Conservation (phyloP, 1,140 invertebrate species). For the Dufourea novaeangliae region DNA sequence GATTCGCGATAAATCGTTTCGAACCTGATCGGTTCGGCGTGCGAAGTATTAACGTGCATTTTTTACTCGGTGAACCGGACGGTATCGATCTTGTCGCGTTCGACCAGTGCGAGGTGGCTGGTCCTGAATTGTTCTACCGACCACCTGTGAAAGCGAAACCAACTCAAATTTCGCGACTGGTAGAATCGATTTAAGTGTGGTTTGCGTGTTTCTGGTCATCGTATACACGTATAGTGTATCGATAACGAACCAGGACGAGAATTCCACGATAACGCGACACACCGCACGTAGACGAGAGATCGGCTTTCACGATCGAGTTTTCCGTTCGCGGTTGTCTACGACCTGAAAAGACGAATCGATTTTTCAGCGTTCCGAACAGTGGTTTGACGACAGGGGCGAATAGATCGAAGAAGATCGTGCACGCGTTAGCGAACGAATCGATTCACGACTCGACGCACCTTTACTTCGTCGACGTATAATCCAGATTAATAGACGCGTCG, state of each 20-base stretch:
- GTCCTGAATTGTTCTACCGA: too few relatives aligned
- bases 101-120: too few relatives aligned
- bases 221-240: not conserved
- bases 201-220: not conserved
- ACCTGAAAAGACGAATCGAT: not conserved
- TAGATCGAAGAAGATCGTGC: not conserved
- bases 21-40: too few relatives aligned
- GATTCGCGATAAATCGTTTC: too few relatives aligned
- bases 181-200: not conserved
- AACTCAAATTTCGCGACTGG: constrained; percentile 1
- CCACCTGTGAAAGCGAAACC: constrained; percentile 11
- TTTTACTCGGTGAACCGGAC: too few relatives aligned
- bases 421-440: too few relatives aligned
- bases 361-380: not conserved
- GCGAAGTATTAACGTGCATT: too few relatives aligned
- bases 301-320: not conserved
- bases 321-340: not conserved
- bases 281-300: too few relatives aligned
- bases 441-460: not conserved
- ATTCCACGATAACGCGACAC: not conserved
- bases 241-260: not conserved
- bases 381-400: not conserved
- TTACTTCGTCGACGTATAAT: not conserved
- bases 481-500: not conserved
- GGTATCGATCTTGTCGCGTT: too few relatives aligned